Evolutionary conservation across 2,113 vertebrate genomes (phyloP), one percentile per base, ranked within the genome.

Genomic region (Andinoacara biseriatus): DNA sequence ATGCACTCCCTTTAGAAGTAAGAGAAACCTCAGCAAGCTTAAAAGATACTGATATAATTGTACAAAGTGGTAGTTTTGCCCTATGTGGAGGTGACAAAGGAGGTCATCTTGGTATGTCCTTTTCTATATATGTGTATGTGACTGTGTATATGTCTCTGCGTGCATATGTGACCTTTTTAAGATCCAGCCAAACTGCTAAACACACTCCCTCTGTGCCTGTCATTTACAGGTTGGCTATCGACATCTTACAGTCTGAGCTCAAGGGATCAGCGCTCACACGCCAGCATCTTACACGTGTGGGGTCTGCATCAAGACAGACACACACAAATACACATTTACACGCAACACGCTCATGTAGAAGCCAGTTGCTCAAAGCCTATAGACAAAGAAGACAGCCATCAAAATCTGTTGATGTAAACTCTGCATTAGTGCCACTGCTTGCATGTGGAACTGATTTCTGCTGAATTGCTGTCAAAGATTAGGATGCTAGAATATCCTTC

Each of bases 201-300:
- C 92, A 90, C 89, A 92, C 91, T 96, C 95, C 95, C 95, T 90
- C 88, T 93, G 94, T 92, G 95, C 92, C 94, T 95, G 95, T 95
- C 95, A 95, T 96, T 96, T 96, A 94, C 95, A 95, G 94, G 93
- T 94, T 91, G 85, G 81, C 84, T 93, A 94, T 96, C 81, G 94
- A 96, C 87, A 83, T 94, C 89, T 90, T 94, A 92, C 89, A 85
- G 81, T 92, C 83, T 52, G 63, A 88, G 77, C 93, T 93, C 91
- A 35, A 11, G 80, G 92, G 92, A 91, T 62, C 2, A 15, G 76
- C 58, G 75, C 58, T 65, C 83, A 87, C 86, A 58, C 77, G 82
- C 43, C 76, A 76, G 59, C 80, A 46, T 83, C 69, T 58, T 79
- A 74, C 76, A 75, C 74, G 74, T 81, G 57, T 59, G 77, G n/a